Percentiles rank a stretch among this genome's conserved stretches.
Conservation (phyloP, 2,797 vertebrate species). For the Sitta carolinensis region DNA sequence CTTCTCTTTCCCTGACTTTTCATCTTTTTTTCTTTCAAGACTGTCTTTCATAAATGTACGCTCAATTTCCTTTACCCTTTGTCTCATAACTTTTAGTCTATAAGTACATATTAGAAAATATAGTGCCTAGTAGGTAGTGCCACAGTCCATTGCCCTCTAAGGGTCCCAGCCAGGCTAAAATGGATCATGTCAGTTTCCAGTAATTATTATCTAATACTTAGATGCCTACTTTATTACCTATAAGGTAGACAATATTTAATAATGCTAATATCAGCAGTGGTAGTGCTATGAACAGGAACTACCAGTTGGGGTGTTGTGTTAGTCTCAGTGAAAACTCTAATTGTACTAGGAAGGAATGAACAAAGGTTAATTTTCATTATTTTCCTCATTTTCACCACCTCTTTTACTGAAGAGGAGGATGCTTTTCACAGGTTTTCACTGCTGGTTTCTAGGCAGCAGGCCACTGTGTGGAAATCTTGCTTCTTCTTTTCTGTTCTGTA, state of each 20-base stretch:
- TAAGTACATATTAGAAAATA: not conserved
- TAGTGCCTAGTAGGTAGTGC: not conserved
- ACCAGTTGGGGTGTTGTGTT: rapidly evolving
- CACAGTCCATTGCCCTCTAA: too few species aligned
- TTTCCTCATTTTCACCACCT: not conserved
- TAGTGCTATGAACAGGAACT: not conserved
- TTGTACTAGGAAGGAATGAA: not conserved
- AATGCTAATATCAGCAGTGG: not conserved
- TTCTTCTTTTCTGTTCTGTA: not conserved
- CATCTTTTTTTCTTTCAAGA: not conserved
- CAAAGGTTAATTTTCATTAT: not conserved
- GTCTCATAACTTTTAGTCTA: not conserved
- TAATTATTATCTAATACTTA: not conserved
- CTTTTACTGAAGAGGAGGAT: not conserved
- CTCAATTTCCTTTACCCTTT: not conserved
- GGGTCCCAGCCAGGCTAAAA: too few species aligned
- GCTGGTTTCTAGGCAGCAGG: rapidly evolving
- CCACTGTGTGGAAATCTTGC: not conserved
- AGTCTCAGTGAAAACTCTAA: not conserved
- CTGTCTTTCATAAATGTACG: not conserved
- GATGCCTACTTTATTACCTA: not conserved
- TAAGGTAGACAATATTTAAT: not conserved
- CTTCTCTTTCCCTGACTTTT: not conserved
- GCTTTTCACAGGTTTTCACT: rapidly evolving
- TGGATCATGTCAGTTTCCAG: not conserved